Base-by-base conservation (phyloP, 2,888 invertebrate genomes). In the Acheta domesticus region DNA sequence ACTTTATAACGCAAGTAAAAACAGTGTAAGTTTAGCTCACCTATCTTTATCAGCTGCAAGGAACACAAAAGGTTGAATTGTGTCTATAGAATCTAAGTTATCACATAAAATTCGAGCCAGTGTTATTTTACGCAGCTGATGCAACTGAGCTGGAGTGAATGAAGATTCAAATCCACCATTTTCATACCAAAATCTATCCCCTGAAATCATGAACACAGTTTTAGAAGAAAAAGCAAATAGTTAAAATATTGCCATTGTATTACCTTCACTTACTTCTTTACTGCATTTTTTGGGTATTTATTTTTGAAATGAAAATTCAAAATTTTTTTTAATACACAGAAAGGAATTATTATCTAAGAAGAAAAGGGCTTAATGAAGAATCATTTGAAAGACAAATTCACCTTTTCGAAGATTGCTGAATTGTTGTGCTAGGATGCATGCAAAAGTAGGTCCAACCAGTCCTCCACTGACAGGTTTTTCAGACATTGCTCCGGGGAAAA, bases 391-490 rank as follows among this genome's bases (percentile, higher is more conserved):
- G 36, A 36, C 36, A 36, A 62, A 19, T 62, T 48, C 94, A 19
- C 94, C 94, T 85, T 91, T 92, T 1, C 94, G 90, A 1, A 94
- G 87, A 84, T 93, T 93, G 14, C 91, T 89, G 85, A 96, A 96
- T 86, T 96, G 95, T 84, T 94, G 94, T 0, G 94, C 96, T 76
- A 96, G 93, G 79, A 96, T 93, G 85, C 96, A 96, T 49, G 94
- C 94, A 84, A 96, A 95, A 0, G 95, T 94, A 0, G 96, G 95
- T 0, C 96, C 96, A 0, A 96, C 94, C 2, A 96, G 87, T 0
- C 94, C 95, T 1, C 93, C 93, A 0, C 91, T 87, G 0, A 96
- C 92, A 0, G 95, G 94, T 73, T 92, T 90, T 84, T 96, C 96
- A 0, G 95, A 92, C 85, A 96, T 90, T 0, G 94, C 96, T 12